phyloP scores from a whole-genome alignment of 2,113 vertebrate species.

The Brienomyrus brachyistius region DNA sequence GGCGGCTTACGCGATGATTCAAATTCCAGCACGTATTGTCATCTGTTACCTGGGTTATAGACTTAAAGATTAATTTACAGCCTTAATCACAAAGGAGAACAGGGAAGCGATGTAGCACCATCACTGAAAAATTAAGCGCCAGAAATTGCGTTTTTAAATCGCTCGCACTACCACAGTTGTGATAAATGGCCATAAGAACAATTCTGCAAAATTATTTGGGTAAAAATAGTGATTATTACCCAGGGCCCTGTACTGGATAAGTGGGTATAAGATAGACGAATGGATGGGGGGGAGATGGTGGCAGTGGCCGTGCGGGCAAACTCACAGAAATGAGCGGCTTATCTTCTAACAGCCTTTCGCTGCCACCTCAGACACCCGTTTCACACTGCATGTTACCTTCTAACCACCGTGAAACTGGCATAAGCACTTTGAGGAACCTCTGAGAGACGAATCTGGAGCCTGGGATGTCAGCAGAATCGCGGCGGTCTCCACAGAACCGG shows the following conservation, averaged over 20 bases:
- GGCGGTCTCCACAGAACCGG: background rate
- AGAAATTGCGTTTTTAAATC: background rate
- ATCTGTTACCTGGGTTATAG: background rate
- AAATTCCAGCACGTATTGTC: background rate
- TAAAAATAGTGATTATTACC: background rate
- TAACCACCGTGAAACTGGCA: slow-evolving; percentile 1
- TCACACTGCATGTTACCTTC: background rate
- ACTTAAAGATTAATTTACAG: background rate
- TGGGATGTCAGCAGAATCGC: background rate
- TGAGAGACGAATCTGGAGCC: background rate
- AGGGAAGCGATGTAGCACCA: background rate
- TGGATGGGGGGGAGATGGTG: background rate
- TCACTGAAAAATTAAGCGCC: background rate
- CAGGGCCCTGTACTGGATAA: background rate
- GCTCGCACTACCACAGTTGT: background rate
- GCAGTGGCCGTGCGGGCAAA: background rate
- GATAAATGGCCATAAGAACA: background rate
- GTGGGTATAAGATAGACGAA: background rate
- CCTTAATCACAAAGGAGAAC: background rate
- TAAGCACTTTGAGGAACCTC: slow-evolving; percentile 2
- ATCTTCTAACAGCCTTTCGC: background rate
- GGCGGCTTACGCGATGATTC: background rate
- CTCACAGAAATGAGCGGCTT: background rate
- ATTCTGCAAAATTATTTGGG: background rate
- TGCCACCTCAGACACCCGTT: background rate